Percentiles rank a stretch among this genome's conserved stretches.
These are phyloP conservation scores for Talpa occidentalis DNA, from an alignment of 2,113 vertebrate genomes.

Conservation along the genomic window DNA sequence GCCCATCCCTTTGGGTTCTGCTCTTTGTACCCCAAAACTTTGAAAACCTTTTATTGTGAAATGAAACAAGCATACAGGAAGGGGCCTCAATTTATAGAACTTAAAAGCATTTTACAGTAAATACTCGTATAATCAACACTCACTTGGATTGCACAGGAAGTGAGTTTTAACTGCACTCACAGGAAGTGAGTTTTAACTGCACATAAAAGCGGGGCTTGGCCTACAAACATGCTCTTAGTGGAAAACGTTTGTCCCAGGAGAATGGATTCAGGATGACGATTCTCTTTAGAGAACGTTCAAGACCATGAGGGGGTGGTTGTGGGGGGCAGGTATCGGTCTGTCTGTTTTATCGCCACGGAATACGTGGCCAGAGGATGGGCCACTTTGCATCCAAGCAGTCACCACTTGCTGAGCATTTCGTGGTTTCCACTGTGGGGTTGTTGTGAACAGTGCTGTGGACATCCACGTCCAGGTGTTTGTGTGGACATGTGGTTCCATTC, in stretches of 20 bases:
- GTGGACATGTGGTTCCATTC: background rate
- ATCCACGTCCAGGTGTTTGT: background rate
- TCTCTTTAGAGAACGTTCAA: background rate
- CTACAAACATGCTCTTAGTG: background rate
- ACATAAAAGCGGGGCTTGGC: background rate
- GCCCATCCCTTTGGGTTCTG: background rate
- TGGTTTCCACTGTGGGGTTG: background rate
- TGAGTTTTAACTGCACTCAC: background rate
- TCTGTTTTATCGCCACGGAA: background rate
- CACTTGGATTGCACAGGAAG: background rate
- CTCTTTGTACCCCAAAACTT: background rate
- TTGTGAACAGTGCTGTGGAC: background rate
- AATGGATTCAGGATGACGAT: background rate
- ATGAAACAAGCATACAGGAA: background rate
- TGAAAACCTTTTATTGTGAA: background rate
- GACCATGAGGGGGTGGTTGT: no score
- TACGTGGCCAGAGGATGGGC: background rate
- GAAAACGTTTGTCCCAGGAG: background rate
- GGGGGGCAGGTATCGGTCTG: no score
- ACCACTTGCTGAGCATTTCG: background rate
- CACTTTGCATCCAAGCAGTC: background rate
- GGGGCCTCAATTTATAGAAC: background rate
- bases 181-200: background rate
- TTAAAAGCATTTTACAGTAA: background rate
- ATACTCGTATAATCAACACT: background rate